These are phyloP conservation scores for Panagrolaimus sp. DNA, from an alignment of 1,140 invertebrate genomes.

Conservation along the genomic window DNA sequence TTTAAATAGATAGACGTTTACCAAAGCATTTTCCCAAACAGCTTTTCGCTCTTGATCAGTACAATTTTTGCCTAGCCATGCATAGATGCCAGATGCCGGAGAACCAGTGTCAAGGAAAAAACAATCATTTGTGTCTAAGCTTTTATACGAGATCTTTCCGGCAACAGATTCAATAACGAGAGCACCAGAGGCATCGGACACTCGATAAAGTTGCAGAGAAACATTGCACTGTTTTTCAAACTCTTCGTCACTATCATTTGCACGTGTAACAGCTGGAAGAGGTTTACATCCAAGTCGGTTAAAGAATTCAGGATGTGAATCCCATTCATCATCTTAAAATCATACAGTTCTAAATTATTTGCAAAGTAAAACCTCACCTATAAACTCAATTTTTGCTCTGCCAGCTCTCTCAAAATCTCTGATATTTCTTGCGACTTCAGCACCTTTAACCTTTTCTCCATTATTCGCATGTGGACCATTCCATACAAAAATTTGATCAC, in stretches of 20 bases:
- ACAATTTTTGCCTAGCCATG: not conserved
- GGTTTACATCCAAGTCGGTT: not conserved
- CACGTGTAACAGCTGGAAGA: not conserved
- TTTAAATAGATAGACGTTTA: too few species aligned
- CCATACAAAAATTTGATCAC: constrained; percentile 1
- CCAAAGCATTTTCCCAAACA: not conserved
- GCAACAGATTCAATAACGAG: not conserved
- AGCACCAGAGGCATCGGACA: not conserved
- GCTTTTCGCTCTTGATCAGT: not conserved
- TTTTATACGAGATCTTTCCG: not conserved
- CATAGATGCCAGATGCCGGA: not conserved
- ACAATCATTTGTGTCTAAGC: constrained; percentile 1
- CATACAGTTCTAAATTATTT: not conserved
- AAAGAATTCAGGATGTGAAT: constrained; percentile 1
- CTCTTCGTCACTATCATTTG: not conserved
- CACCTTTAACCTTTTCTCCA: not conserved
- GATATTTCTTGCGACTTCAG: constrained; percentile 1
- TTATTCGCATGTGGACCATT: not conserved
- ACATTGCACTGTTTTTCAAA: not conserved
- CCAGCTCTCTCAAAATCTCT: constrained; percentile 3
- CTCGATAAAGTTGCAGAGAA: not conserved
- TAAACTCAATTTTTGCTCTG: not conserved
- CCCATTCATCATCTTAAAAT: not conserved
- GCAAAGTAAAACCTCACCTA: not conserved
- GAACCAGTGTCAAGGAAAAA: not conserved